Evolutionary conservation across 2,888 invertebrate species (phyloP).

Genomic region (Lycophotia porphyrea): DNA sequence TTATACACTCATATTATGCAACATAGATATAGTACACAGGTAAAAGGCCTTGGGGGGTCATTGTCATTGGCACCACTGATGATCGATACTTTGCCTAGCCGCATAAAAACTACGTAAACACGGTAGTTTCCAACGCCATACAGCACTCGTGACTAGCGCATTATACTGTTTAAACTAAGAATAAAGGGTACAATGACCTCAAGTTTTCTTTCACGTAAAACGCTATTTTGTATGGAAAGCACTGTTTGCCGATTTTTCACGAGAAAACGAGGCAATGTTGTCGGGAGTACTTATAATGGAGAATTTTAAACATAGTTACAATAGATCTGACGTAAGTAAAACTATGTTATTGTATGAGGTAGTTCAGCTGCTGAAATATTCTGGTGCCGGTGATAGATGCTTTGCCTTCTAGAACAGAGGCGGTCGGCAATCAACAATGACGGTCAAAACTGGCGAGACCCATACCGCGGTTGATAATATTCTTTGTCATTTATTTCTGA

Average conservation of each 20-base stretch:
- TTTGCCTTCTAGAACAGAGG: not conserved
- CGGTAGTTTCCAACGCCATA: slow-evolving; percentile 26
- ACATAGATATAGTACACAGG: slow-evolving; percentile 57
- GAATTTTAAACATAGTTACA: slow-evolving; percentile 17
- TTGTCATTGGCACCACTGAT: slow-evolving; percentile 81
- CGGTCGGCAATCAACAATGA: not conserved
- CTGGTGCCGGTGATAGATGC: not conserved
- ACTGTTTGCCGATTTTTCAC: slow-evolving; percentile 46
- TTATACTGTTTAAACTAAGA: slow-evolving; percentile 47
- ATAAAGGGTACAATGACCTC: slow-evolving; percentile 50
- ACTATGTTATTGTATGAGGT: slow-evolving; percentile 2
- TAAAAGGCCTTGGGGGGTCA: slow-evolving; percentile 81
- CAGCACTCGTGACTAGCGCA: slow-evolving; percentile 51
- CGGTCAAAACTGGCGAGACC: not conserved
- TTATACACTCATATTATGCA: slow-evolving; percentile 30
- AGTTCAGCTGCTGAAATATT: slow-evolving; percentile 4
- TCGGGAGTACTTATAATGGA: slow-evolving; percentile 12
- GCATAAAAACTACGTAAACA: slow-evolving; percentile 68
- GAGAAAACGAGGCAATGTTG: slow-evolving; percentile 42
- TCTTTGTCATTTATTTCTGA: not conserved
- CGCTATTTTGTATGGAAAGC: slow-evolving; percentile 55
- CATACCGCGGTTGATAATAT: not conserved
- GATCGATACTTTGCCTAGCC: slow-evolving; percentile 83
- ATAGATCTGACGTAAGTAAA: slow-evolving; percentile 8
- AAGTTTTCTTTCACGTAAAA: slow-evolving; percentile 35